These are phyloP conservation scores for Centroberyx gerrardi DNA, from an alignment of 2,797 vertebrate species.

Conservation along the genomic window DNA sequence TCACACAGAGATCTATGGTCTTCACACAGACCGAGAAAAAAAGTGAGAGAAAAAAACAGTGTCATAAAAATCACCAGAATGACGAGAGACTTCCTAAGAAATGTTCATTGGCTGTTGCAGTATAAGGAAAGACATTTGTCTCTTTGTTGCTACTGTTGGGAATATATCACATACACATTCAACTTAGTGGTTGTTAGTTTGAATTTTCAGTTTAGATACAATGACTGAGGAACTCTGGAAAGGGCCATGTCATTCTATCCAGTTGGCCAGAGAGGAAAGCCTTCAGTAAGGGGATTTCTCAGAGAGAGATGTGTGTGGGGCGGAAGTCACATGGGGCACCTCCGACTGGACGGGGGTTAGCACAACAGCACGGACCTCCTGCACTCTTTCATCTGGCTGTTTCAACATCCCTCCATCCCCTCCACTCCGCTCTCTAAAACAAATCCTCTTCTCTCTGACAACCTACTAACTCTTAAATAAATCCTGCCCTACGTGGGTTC, in stretches of 20 bases:
- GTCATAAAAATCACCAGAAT: neutral
- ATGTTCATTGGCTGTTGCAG: too few relatives aligned
- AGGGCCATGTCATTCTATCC: neutral
- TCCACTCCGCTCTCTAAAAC: conserved; percentile 66
- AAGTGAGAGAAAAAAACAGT: neutral
- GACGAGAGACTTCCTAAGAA: neutral
- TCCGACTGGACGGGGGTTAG: conserved; percentile 64
- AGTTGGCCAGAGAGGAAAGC: conserved; percentile 6
- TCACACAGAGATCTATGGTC: neutral
- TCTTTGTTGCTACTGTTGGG: neutral
- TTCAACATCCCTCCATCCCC: conserved; percentile 67
- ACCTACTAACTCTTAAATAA: conserved; percentile 63
- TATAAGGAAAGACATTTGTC: neutral
- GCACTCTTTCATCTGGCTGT: conserved; percentile 73
- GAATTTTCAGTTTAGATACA: neutral
- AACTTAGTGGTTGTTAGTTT: neutral
- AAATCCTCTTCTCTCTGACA: conserved; percentile 71
- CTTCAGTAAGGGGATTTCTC: conserved; percentile 41
- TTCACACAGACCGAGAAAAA: neutral
- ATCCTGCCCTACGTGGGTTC: conserved; percentile 64
- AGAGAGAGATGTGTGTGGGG: conserved; percentile 44
- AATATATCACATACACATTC: neutral
- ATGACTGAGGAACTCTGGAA: neutral
- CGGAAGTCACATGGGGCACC: conserved; percentile 57
- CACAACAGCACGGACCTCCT: conserved; percentile 76